Evolutionary conservation across 1,140 invertebrate genomes (phyloP), one percentile per base, ranked within the genome.

Genomic region (Ericerus pela): DNA sequence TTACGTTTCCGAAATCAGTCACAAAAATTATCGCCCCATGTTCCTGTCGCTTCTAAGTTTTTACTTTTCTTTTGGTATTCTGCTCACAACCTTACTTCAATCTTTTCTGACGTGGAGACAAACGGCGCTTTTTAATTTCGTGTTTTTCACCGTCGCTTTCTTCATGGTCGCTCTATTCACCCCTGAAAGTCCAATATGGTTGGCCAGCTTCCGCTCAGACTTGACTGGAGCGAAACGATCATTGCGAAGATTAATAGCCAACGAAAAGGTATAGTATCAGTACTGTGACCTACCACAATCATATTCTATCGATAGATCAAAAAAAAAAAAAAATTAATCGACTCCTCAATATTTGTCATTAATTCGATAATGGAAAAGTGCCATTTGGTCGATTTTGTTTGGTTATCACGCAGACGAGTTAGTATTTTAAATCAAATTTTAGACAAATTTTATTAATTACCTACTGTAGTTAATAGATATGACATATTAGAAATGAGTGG

Each of bases 161-260:
- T 27, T 58, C 1, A 4, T 55, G 1, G 51, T 29, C 14, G 12
- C 8, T 5, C 8, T 4, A 3, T 27, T 29, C 12, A 29, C 51
- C 2, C 76, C 77, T 11, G 76, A 79, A 64, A 76, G 74, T 53
- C 77, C 77, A 0, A 68, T 75, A 57, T 79, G 77, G 77, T 64
- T 75, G 4, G 57, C 76, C 61, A 61, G 55, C 31, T 67, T 68
- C 53, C 43, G 47, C 28, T 20, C 51, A 24, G 47, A 60, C 22
- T 20, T 22, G 22, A 54, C 57, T n/a, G 56, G 56, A 4, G 70
- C 69, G 1, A 67, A 72, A 29, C 62, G 60, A 51, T 68, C 70
- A 22, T 62, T 76, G 1, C 63, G 63, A 58, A 69, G 63, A 63
- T 63, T 76, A 12, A 75, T 76, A 62, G 55, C 51, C 10, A 58